Conservation (phyloP, 2,113 vertebrate species). For the Perccottus glenii region DNA sequence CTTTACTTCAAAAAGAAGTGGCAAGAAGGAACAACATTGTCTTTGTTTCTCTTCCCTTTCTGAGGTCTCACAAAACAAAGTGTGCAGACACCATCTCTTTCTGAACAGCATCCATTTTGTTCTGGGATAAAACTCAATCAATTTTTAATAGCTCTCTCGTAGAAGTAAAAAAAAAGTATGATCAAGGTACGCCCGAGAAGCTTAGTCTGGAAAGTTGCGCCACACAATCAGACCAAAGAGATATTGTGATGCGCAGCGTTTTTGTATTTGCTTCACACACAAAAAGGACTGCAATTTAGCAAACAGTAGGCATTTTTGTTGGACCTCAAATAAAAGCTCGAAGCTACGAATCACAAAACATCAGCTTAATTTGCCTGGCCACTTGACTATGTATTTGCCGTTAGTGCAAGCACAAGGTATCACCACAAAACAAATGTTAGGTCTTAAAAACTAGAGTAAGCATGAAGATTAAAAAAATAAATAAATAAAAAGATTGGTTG, state of each 20-base stretch:
- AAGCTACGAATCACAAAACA: neutral
- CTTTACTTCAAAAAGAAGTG: constrained; percentile 16
- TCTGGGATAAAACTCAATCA: neutral
- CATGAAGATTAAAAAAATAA: neutral
- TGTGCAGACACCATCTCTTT: neutral
- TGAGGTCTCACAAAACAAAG: constrained; percentile 8
- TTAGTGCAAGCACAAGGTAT: too few species aligned
- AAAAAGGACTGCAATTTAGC: constrained; percentile 5
- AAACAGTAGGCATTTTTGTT: constrained; percentile 10
- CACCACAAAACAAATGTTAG: too few species aligned
- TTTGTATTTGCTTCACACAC: neutral
- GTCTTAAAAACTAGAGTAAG: too few species aligned
- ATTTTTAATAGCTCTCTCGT: neutral
- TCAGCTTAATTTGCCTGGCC: neutral
- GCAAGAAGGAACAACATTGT: neutral
- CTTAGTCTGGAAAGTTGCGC: neutral
- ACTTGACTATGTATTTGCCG: neutral
- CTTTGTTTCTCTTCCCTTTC: neutral
- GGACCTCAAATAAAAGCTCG: neutral
- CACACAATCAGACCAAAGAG: constrained; percentile 13
- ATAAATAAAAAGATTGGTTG: too few species aligned
- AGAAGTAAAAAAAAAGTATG: neutral
- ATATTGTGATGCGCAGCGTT: neutral
- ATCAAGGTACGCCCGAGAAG: constrained; percentile 1
- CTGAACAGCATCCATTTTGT: neutral